A percentile compares a stretch with the other conserved stretches of the same genome.
Conservation (phyloP, 2,888 invertebrate species). For the Lasioglossum lativentre region DNA sequence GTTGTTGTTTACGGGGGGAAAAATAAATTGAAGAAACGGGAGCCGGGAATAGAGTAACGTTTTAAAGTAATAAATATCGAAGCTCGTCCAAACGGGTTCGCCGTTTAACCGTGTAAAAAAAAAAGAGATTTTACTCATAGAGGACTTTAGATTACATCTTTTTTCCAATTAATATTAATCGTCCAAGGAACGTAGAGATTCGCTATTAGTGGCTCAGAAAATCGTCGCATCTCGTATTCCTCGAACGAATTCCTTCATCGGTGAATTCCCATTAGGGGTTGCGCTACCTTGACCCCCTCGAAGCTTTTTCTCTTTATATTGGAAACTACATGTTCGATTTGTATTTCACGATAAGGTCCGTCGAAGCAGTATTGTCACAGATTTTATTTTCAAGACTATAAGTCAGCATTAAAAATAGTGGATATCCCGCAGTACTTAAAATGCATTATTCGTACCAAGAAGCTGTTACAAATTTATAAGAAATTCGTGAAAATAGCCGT, state of each 20-base stretch:
- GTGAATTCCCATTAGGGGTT: background rate
- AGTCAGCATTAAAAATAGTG: background rate
- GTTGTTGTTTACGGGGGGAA: constrained; percentile 22
- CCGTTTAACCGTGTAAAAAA: constrained; percentile 23
- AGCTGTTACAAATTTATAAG: background rate
- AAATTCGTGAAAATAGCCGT: background rate
- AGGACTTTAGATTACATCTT: constrained; percentile 10
- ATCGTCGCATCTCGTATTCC: constrained; percentile 32
- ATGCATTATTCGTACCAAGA: background rate
- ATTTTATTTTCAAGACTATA: background rate
- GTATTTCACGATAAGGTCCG: background rate
- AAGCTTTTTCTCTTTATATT: background rate
- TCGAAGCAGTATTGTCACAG: background rate
- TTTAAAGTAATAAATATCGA: constrained; percentile 8
- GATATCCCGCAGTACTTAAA: background rate
- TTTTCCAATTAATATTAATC: constrained; percentile 29
- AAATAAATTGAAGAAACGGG: background rate
- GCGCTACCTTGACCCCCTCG: background rate
- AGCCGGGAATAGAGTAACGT: constrained; percentile 14
- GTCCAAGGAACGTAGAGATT: constrained; percentile 33
- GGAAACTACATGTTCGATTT: background rate
- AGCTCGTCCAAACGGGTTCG: constrained; percentile 20
- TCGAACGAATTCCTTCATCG: constrained; percentile 4
- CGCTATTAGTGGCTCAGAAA: constrained; percentile 30
- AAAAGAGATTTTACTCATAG: constrained; percentile 27